These are phyloP conservation scores for Lepetodrilus schrolli DNA, from an alignment of 2,888 invertebrate species.

Conservation along the genomic window DNA sequence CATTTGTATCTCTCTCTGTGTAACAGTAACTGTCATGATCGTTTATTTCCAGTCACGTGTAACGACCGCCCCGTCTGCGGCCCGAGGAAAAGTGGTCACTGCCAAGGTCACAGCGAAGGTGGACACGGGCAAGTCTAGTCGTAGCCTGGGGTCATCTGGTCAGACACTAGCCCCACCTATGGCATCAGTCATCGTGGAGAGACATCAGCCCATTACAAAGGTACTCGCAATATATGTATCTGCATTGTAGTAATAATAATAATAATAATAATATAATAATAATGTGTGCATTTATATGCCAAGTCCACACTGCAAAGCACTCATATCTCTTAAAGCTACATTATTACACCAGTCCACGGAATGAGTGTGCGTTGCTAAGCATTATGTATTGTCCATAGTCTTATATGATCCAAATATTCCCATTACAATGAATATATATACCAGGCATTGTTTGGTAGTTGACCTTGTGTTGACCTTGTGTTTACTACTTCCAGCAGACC, in stretches of 20 bases:
- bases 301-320: not conserved
- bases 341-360: too few relatives aligned
- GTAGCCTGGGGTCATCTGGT: not conserved
- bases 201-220: constrained; percentile 71
- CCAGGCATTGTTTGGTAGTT: too few relatives aligned
- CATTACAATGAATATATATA: too few relatives aligned
- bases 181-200: constrained; percentile 72
- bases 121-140: constrained; percentile 40
- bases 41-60: too few relatives aligned
- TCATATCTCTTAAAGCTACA: not conserved
- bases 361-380: too few relatives aligned
- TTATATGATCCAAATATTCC: too few relatives aligned
- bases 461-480: too few relatives aligned
- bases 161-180: constrained; percentile 68
- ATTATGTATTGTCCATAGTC: too few relatives aligned
- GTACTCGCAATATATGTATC: too few relatives aligned
- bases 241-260: too few relatives aligned
- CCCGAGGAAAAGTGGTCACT: constrained; percentile 45
- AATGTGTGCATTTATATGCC: not conserved
- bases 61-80: not conserved
- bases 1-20: not conserved
- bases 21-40: too few relatives aligned
- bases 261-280: not conserved
- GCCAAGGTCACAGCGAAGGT: constrained; percentile 50
- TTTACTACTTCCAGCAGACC: constrained; percentile 69